Evolutionary conservation across 2,888 invertebrate species (phyloP), one percentile per base, ranked within the genome.

Genomic region (Sphinx pinastri): DNA sequence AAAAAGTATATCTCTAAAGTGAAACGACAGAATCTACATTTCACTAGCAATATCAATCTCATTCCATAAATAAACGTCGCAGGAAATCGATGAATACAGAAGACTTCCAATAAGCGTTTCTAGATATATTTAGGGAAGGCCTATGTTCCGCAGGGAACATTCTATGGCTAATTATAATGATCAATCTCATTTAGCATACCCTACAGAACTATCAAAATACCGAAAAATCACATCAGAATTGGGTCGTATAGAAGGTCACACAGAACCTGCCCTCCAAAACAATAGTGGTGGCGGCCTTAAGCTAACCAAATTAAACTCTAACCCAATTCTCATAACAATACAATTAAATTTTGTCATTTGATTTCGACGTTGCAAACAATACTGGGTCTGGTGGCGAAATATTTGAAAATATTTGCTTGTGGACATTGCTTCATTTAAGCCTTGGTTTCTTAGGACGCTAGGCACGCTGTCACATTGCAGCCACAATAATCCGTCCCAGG

Each of bases 321-420:
- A 49, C 63, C 63, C 13, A 63, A 47, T 63, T 63, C 63, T 63
- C 63, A 63, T 25, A 49, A 49, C 14, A 19, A 49, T 49, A 63
- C 63, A 63, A 49, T 69, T 68, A 70, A 69, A 71, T 67, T 70
- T 55, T 63, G 25, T 38, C 54, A 68, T 67, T 68, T 68, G 68
- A 59, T 54, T 68, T 70, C 67, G 51, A 25, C 49, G 47, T 52
- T 45, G 13, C 63, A 19, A 49, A 63, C 63, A 63, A 63, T 63
- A 63, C 63, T 19, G 25, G 25, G 2, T 25, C 25, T 25, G 19
- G 13, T 63, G 63, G 8, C 13, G 49, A 63, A 63, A 63, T 63
- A 19, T 47, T 60, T 16, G 16, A 3, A 11, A 60, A 60, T 60
- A 10, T 12, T 19, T 19, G 19, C 19, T 19, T 51, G 4, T 19